A percentile compares a stretch with the other conserved stretches of the same genome.
These are phyloP conservation scores for Rutilus rutilus DNA, from an alignment of 2,113 vertebrate genomes.

Conservation along the genomic window DNA sequence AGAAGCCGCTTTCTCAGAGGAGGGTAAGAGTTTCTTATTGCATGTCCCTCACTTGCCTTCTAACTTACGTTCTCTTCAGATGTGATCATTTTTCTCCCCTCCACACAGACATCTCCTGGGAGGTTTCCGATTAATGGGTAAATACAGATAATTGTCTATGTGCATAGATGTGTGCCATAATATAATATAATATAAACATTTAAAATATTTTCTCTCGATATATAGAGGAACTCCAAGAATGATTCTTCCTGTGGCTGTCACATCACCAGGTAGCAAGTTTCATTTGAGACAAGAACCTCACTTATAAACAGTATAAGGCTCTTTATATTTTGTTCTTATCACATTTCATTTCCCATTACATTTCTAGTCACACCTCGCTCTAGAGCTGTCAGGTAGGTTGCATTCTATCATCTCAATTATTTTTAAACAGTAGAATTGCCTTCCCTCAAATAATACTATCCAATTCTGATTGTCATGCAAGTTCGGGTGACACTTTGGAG, in stretches of 20 bases:
- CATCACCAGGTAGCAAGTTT: constrained; percentile 79
- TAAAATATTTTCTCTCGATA: not conserved
- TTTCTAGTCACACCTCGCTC: constrained; percentile 78
- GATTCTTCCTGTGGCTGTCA: constrained; percentile 83
- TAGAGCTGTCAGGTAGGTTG: constrained; percentile 72
- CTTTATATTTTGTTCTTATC: not conserved
- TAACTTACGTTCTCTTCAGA: not conserved
- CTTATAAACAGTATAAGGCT: not conserved
- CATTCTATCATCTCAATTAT: not conserved
- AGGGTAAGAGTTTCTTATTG: constrained; percentile 71
- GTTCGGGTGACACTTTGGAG: constrained; percentile 64
- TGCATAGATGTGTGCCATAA: not conserved
- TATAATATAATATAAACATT: not conserved
- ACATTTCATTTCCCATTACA: constrained; percentile 33
- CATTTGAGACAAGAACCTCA: not conserved
- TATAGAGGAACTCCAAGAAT: constrained; percentile 74
- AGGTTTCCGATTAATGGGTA: constrained; percentile 70
- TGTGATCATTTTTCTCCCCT: not conserved
- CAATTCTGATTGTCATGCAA: constrained; percentile 54
- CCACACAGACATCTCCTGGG: constrained; percentile 70
- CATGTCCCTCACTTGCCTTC: not conserved
- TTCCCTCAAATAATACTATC: not conserved
- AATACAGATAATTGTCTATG: constrained; percentile 4
- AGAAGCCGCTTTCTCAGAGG: constrained; percentile 80
- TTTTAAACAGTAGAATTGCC: not conserved